These are phyloP conservation scores for Odontophorus gujanensis DNA, from an alignment of 2,113 vertebrate species.

Conservation along the genomic window DNA sequence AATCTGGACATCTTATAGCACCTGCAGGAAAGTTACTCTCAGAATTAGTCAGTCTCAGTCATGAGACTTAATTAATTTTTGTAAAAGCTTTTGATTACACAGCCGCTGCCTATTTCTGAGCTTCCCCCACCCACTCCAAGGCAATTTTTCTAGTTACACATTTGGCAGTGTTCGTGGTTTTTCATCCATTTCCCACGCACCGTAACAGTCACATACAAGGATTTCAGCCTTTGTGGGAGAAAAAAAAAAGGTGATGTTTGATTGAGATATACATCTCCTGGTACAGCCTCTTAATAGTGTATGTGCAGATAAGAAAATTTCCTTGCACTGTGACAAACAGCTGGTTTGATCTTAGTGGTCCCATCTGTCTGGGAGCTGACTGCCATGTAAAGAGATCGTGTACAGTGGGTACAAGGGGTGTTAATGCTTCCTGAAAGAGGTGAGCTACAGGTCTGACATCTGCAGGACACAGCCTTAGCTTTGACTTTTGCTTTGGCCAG, in stretches of 20 bases:
- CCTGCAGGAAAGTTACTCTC: neutral
- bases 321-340: neutral
- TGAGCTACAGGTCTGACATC: neutral
- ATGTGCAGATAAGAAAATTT: neutral
- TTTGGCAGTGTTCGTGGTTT: neutral
- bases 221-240: neutral
- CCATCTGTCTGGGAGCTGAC: neutral
- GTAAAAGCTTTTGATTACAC: constrained; percentile 43
- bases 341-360: neutral
- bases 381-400: neutral
- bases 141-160: constrained; percentile 1
- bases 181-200: neutral
- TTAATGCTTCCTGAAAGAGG: neutral
- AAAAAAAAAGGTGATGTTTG: neutral
- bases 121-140: neutral
- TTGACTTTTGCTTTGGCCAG: neutral
- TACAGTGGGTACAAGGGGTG: neutral
- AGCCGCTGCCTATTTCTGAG: neutral
- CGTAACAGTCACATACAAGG: neutral
- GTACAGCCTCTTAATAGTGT: neutral
- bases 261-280: neutral
- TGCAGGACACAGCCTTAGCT: neutral
- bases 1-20: neutral
- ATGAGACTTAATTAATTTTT: constrained; percentile 19
- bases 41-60: neutral